A percentile compares a stretch with the other conserved stretches of the same genome.
phyloP scores from a whole-genome alignment of 2,888 invertebrate genomes.

The Helobdella robusta region DNA sequence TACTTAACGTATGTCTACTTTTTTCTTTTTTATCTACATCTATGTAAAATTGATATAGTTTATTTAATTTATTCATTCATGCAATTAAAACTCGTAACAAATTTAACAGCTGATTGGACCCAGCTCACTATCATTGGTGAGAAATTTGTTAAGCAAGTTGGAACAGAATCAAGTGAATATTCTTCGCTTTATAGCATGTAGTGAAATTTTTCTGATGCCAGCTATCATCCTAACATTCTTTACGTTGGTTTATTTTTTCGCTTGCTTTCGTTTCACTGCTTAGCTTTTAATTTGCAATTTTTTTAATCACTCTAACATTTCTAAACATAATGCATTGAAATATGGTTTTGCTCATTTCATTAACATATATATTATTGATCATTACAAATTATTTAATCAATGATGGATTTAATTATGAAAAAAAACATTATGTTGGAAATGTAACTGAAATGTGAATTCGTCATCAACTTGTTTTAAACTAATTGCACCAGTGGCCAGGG shows the following conservation, averaged over 20 bases:
- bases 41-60: background rate
- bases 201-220: slow-evolving; percentile 69
- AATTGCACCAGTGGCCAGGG: slow-evolving; percentile 67
- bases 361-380: too few relatives aligned
- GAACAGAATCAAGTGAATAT: slow-evolving; percentile 83
- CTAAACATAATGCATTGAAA: too few relatives aligned
- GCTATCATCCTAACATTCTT: slow-evolving; percentile 57
- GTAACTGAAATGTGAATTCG: too few relatives aligned
- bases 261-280: too few relatives aligned
- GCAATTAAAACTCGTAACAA: background rate
- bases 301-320: too few relatives aligned
- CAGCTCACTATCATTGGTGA: slow-evolving; percentile 77
- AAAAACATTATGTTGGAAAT: too few relatives aligned
- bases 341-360: too few relatives aligned
- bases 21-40: background rate
- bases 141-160: slow-evolving; percentile 73
- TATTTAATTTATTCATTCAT: too few relatives aligned
- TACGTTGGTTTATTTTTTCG: slow-evolving; percentile 73
- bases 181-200: slow-evolving; percentile 77
- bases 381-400: too few relatives aligned
- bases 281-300: too few relatives aligned
- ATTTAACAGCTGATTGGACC: slow-evolving; percentile 81
- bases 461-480: too few relatives aligned
- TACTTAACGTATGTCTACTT: slow-evolving; percentile 73
- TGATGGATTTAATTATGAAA: too few relatives aligned